Evolutionary conservation across 2,888 invertebrate genomes (phyloP).

Genomic region (Limnephilus lunatus): DNA sequence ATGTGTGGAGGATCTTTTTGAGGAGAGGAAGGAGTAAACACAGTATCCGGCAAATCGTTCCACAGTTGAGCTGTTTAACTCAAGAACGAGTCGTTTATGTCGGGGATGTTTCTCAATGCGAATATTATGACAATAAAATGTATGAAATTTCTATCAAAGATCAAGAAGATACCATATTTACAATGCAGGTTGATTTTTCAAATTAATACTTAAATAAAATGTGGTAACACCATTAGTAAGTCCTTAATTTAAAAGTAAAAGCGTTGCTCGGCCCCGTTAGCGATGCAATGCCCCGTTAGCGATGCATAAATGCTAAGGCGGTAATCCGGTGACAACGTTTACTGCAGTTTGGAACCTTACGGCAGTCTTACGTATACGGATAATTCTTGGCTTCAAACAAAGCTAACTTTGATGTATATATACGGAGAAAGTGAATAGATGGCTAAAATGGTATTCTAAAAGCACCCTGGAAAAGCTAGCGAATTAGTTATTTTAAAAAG

Average conservation of each 20-base stretch:
- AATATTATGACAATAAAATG: no score
- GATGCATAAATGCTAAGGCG: not conserved
- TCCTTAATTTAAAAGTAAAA: not conserved
- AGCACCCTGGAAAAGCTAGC: not conserved
- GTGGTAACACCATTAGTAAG: no score
- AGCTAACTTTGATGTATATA: no score
- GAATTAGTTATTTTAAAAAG: not conserved
- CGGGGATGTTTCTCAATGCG: no score
- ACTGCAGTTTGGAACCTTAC: not conserved
- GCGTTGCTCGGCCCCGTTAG: not conserved
- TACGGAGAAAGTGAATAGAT: not conserved
- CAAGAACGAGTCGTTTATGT: no score
- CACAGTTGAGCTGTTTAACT: no score
- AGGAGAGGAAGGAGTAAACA: no score
- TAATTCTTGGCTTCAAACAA: not conserved
- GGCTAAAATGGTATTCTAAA: not conserved
- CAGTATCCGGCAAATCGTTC: no score
- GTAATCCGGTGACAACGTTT: not conserved
- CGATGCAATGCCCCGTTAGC: not conserved
- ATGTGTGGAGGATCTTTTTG: no score
- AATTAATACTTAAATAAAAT: not conserved
- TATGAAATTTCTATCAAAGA: not conserved
- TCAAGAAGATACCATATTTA: no score
- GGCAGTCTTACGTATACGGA: not conserved
- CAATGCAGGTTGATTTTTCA: no score